These are phyloP conservation scores for Latheticus oryzae DNA, from an alignment of 2,888 invertebrate species.

Conservation along the genomic window DNA sequence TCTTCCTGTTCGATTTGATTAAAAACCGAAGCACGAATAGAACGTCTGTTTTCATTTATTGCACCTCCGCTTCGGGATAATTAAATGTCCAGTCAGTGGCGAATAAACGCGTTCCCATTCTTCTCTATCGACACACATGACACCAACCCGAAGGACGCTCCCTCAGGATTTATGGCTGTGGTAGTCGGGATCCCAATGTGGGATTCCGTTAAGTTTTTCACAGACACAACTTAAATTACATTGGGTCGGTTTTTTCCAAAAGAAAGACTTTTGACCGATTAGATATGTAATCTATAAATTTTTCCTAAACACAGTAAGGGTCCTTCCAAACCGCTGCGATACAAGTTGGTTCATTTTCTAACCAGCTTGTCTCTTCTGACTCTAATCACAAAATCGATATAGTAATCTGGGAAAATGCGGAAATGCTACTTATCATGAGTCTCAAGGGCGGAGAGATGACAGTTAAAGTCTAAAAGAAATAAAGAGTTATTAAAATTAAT, in stretches of 20 bases:
- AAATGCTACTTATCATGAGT: conserved; percentile 15
- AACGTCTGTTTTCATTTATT: conserved; percentile 49
- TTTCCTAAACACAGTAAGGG: too few species aligned
- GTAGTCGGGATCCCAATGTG: conserved; percentile 22
- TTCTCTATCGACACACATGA: conserved; percentile 42
- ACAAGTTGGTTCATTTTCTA: conserved; percentile 33
- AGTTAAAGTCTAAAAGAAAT: too few species aligned
- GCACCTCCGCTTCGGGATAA: conserved; percentile 49
- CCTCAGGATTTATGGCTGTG: conserved; percentile 35
- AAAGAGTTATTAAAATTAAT: too few species aligned
- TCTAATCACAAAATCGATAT: conserved; percentile 37
- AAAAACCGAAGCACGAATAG: conserved; percentile 41
- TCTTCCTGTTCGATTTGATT: conserved; percentile 22
- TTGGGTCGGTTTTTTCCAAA: conserved; percentile 5
- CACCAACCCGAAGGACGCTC: conserved; percentile 32
- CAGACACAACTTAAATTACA: conserved; percentile 32
- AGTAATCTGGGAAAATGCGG: conserved; percentile 14
- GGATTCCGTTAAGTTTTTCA: conserved; percentile 25
- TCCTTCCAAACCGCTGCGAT: too few species aligned
- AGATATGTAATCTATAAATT: conserved; percentile 15
- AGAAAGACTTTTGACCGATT: conserved; percentile 24
- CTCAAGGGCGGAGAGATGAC: too few species aligned
- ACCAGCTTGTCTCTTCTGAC: conserved; percentile 18
- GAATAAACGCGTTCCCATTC: conserved; percentile 35
- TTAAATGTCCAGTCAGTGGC: conserved; percentile 47